Evolutionary conservation across 2,113 vertebrate genomes (phyloP), one percentile per base, ranked within the genome.

Genomic region (Pluvialis apricaria): DNA sequence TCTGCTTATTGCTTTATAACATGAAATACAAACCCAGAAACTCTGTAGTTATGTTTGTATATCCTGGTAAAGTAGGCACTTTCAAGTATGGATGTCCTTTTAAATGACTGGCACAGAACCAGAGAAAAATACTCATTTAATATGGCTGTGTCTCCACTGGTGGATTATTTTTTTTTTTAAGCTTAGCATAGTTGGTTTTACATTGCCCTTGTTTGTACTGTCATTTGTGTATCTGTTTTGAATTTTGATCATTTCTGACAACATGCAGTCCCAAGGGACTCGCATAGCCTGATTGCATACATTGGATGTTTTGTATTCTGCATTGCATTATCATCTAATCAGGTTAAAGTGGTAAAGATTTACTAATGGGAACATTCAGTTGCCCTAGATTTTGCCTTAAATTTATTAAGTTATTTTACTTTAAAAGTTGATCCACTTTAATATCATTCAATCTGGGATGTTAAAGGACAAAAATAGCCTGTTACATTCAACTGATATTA

Each of bases 331-430:
- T 38, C 61, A 94, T 81, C 75, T 94, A 91, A 91, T 71, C 58
- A 80, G 81, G 92, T 82, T 97, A 80, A 95, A 82, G 34, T 51
- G 54, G 66, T 73, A 87, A 94, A 94, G 75, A 87, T 91, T 94
- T 92, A 91, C 71, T 87, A 95, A 91, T 82, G 89, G 21, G 92
- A 94, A 95, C 62, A 70, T 73, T 51, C 36, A 54, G 54, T 77
- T 94, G 89, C 38, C 89, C 94, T 91, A 94, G 89, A 94, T 97
- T 92, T 95, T 77, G 20, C 66, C 73, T 95, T 86, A 66, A 76
- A 91, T 91, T 58, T 94, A 42, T 89, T 31, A 86, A 81, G 19
- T 70, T 72, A 22, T 89, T 94, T 92, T 80, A 77, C 88, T 86
- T 90, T 80, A 92, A 72, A 89, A 94, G 70, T 89, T n/a, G 58